These are phyloP conservation scores for Chloropsis cyanopogon DNA, from an alignment of 2,113 vertebrate genomes.

Conservation along the genomic window DNA sequence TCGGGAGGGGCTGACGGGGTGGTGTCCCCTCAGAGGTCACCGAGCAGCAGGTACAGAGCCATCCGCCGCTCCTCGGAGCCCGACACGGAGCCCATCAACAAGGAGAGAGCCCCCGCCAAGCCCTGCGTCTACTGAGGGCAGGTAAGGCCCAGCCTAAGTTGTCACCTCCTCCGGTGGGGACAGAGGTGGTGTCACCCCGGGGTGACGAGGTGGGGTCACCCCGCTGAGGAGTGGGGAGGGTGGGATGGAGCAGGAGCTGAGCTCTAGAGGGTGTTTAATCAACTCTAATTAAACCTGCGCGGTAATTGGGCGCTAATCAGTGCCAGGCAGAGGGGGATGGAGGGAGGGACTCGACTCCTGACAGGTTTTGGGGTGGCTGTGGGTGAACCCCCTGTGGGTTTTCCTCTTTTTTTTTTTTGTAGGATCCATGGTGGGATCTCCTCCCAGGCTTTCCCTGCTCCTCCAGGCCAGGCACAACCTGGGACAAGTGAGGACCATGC, in stretches of 20 bases:
- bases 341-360: neutral
- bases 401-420: neutral
- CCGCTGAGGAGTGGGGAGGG: accelerated
- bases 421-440: neutral
- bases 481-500: neutral
- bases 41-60: neutral
- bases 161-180: too few species aligned
- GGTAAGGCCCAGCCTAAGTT: too few species aligned
- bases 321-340: neutral
- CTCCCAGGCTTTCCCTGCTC: neutral
- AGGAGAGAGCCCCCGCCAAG: neutral
- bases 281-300: neutral
- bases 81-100: neutral
- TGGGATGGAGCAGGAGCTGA: neutral
- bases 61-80: neutral
- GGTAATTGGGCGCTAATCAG: accelerated
- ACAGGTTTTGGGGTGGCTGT: accelerated
- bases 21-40: neutral
- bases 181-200: too few species aligned
- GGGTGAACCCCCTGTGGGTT: accelerated
- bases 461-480: neutral
- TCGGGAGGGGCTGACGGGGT: neutral
- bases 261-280: neutral
- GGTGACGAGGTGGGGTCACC: too few species aligned
- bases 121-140: conserved; percentile 5